Base-by-base conservation (phyloP, 2,113 vertebrate species). In the Semicossyphus pulcher region DNA sequence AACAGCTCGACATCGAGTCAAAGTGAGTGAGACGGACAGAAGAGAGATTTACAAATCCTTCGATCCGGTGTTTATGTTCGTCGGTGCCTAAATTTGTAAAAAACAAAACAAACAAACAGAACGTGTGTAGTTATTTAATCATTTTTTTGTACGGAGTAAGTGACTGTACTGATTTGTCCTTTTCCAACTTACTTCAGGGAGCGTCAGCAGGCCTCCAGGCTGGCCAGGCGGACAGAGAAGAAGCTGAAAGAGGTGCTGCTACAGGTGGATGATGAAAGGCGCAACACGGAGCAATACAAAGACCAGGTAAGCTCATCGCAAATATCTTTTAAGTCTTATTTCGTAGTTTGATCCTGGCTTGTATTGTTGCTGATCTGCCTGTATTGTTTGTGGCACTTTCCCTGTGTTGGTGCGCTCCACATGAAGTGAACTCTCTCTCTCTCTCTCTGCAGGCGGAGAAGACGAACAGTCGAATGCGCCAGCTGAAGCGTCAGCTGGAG, bases 221-320 rank as follows among this genome's bases (percentile, higher is more conserved):
- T 95, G 39, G 94, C 93, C 26, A 94, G 95, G 0, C 94, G 96
- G 3, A 94, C 96, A 0, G 98, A 99, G 88, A 99, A 98, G 95
- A 98, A 96, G 48, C 84, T 99, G 68, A 99, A 99, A 47, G 98
- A 99, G 64, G 89, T 94, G 10, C 69, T 98, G 87, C 93, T 99
- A 84, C 97, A 98, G 91, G 94, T 97, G 15, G 98, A 99, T 1
- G 98, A 99, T 0, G 98, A 99, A 70, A 93, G 96, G 4, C 95
- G 97, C 23, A 95, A 95, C 0, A 92, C 95, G 0, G 97, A 99
- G 18, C 97, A 99, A 62, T 96, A 89, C 80, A 98, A 98, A 78
- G 96, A 97, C 49, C 96, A 98, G 95, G 98, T 96, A 16, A 57
- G 39, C 56, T 57, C 10, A 0, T 10, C 52, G 12, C 29, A 6